Conservation (phyloP, 2,888 invertebrate genomes). For the Andrena camellia region DNA sequence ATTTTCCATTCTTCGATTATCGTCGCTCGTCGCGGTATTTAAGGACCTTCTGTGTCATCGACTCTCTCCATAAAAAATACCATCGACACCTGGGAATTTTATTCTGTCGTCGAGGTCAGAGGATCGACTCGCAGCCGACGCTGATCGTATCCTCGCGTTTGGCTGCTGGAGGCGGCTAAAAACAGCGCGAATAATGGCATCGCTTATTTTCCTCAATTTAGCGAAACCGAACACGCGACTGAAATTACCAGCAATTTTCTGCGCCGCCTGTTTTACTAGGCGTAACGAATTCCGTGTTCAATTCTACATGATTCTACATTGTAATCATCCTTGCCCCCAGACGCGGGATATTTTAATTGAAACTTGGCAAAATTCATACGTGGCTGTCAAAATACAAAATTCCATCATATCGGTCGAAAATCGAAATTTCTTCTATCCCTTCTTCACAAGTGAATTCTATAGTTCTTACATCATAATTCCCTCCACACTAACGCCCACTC, state of each 20-base stretch:
- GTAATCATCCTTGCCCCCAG: not conserved
- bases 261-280: too few species aligned
- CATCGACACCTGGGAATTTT: conserved; percentile 51
- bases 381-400: too few species aligned
- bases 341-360: not conserved
- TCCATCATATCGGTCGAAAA: too few species aligned
- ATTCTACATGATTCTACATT: not conserved
- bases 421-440: too few species aligned
- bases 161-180: conserved; percentile 1
- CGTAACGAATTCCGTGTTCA: not conserved
- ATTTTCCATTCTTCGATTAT: conserved; percentile 36
- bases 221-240: not conserved
- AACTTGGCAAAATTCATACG: not conserved
- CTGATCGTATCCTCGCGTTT: not conserved
- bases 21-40: conserved; percentile 5
- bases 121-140: not conserved
- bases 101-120: conserved; percentile 29
- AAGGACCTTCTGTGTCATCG: conserved; percentile 33
- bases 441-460: too few species aligned
- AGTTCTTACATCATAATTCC: too few species aligned
- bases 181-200: conserved; percentile 9
- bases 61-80: conserved; percentile 24
- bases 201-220: not conserved
- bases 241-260: conserved; percentile 31
- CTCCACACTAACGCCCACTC: too few species aligned